phyloP scores from a whole-genome alignment of 2,113 vertebrate genomes.

The Ceyx cyanopectus region DNA sequence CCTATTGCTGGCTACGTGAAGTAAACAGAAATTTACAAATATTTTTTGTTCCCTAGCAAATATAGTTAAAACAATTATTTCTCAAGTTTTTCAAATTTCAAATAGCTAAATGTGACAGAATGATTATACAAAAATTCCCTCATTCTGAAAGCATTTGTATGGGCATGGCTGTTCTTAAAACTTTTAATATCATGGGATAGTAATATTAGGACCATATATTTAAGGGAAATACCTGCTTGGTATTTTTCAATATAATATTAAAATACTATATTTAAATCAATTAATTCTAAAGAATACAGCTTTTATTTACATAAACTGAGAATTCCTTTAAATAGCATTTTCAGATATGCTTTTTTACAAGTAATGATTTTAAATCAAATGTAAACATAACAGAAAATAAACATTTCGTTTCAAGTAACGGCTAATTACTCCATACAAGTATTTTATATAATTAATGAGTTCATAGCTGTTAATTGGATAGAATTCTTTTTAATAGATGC shows the following conservation, averaged over 20 bases:
- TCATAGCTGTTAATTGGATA: neutral
- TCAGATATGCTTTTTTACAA: neutral
- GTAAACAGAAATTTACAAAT: neutral
- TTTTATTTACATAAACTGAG: neutral
- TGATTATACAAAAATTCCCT: neutral
- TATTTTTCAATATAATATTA: neutral
- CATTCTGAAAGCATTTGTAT: neutral
- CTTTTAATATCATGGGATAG: neutral
- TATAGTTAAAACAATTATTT: neutral
- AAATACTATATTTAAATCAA: neutral
- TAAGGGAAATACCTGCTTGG: neutral
- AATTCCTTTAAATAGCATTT: neutral
- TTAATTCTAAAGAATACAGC: neutral
- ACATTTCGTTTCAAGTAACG: neutral
- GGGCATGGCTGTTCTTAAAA: neutral
- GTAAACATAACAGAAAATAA: neutral
- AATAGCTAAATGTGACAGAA: neutral
- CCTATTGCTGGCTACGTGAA: neutral
- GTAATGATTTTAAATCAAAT: neutral
- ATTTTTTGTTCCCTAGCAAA: neutral
- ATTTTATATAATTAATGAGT: neutral
- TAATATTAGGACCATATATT: neutral
- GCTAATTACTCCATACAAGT: rapidly evolving
- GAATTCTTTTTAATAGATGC: neutral
- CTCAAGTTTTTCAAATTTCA: neutral